Evolutionary conservation across 2,113 vertebrate species (phyloP), one percentile per base, ranked within the genome.

Genomic region (Motacilla tschutschensis): DNA sequence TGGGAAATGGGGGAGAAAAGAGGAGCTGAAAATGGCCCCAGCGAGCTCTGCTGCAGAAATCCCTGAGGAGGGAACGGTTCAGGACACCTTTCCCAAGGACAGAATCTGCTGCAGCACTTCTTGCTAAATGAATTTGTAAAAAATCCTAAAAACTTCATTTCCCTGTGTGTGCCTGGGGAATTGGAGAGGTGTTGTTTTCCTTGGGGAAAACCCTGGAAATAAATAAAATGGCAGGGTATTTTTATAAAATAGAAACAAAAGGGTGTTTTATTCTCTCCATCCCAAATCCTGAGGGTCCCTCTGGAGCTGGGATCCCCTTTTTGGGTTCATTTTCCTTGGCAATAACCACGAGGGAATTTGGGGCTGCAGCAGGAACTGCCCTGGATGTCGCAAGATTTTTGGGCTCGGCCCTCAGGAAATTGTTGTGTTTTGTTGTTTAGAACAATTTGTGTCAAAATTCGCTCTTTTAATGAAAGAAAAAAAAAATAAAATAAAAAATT

Each of bases 1-100:
- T 96, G 88, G 92, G 94, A 96, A 96, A 95, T n/a, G 69, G 55
- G 54, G 93, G 73, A 80, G 62, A 67, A 91, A 91, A 95, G 36
- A 93, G 93, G 94, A 96, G 93, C 84, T 91, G 93, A 93, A 93
- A 96, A 83, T 54, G 57, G 44, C 87, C 78, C 83, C 40, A 25
- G 51, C 50, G 75, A 80, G 33, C 76, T 79, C 19, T 40, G 63
- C 5, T 13, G 10, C 46, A 51, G 65, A 26, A 96, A 94, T 89
- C 46, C 65, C 53, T 80, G 24, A 48, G 28, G 17, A 25, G 83
- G 69, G 62, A 89, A 36, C 38, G 25, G 4, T 53, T 73, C 66
- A 28, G 58, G 82, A 81, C 77, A 91, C 78, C 83, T 88, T 94
- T 87, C 24, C 48, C 36, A 44, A 72, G 41, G 26, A 41, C 14